These are phyloP conservation scores for Platyrinchus mystaceus DNA, from an alignment of 2,797 vertebrate species.

Conservation along the genomic window DNA sequence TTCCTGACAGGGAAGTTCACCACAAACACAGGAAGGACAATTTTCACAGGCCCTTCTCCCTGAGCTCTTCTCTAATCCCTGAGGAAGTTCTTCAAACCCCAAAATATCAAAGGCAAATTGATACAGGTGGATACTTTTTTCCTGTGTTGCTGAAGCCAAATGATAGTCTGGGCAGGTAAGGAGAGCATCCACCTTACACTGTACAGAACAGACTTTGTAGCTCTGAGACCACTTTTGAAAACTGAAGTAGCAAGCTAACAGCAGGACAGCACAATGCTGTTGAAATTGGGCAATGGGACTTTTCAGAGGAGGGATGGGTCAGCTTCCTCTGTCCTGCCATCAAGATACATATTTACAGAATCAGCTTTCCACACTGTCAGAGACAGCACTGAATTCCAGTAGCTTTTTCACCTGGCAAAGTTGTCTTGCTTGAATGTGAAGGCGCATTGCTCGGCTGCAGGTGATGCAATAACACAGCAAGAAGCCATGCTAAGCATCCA, in stretches of 20 bases:
- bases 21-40: not conserved
- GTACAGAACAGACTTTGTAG: not conserved
- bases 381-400: not conserved
- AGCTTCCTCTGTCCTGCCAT: not conserved
- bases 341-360: not conserved
- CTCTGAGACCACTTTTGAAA: not conserved
- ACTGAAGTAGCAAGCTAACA: not conserved
- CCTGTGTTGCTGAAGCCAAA: not conserved
- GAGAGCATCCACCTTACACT: not conserved
- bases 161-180: not conserved
- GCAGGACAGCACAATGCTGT: not conserved
- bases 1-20: not conserved
- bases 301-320: not conserved
- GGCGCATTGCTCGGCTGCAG: not conserved
- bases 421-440: not conserved
- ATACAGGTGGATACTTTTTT: not conserved
- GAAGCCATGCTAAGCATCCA: not conserved
- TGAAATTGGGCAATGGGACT: not conserved
- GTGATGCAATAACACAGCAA: not conserved
- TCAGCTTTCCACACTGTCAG: not conserved
- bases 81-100: not conserved
- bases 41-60: not conserved
- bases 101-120: not conserved
- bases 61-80: not conserved
- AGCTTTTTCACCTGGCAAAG: not conserved